These are phyloP conservation scores for Volucella bombylans DNA, from an alignment of 2,888 invertebrate genomes.

Conservation along the genomic window DNA sequence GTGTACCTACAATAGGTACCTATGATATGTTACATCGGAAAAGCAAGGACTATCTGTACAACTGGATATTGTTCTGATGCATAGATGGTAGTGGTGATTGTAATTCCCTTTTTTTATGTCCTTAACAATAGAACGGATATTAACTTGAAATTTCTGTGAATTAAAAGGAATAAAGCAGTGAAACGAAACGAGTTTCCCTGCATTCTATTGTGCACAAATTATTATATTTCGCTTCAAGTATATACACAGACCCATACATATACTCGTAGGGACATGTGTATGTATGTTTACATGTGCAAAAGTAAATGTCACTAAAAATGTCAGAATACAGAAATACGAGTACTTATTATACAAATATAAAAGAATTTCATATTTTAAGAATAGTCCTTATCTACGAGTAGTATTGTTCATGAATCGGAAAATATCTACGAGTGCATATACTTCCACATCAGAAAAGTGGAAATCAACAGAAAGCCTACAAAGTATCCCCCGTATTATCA, in stretches of 20 bases:
- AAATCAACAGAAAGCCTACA: too few species aligned
- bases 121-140: slow-evolving; percentile 57
- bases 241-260: too few species aligned
- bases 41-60: neutral
- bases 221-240: slow-evolving; percentile 31
- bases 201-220: slow-evolving; percentile 14
- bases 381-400: too few species aligned
- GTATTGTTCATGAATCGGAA: too few species aligned
- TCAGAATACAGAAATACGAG: slow-evolving; percentile 10
- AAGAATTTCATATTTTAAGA: too few species aligned
- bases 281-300: neutral
- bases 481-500: too few species aligned
- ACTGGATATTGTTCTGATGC: slow-evolving; percentile 20
- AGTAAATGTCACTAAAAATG: slow-evolving; percentile 30
- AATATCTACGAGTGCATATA: too few species aligned
- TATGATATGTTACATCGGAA: neutral
- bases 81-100: slow-evolving; percentile 28
- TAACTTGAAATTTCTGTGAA: slow-evolving; percentile 31
- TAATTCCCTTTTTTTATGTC: slow-evolving; percentile 19
- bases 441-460: too few species aligned
- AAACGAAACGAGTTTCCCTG: neutral
- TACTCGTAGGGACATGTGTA: too few species aligned
- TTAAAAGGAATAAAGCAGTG: neutral
- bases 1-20: neutral
- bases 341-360: too few species aligned